These are phyloP conservation scores for Rousettus madagascariensis DNA, from an alignment of 2,797 vertebrate genomes.

Conservation along the genomic window DNA sequence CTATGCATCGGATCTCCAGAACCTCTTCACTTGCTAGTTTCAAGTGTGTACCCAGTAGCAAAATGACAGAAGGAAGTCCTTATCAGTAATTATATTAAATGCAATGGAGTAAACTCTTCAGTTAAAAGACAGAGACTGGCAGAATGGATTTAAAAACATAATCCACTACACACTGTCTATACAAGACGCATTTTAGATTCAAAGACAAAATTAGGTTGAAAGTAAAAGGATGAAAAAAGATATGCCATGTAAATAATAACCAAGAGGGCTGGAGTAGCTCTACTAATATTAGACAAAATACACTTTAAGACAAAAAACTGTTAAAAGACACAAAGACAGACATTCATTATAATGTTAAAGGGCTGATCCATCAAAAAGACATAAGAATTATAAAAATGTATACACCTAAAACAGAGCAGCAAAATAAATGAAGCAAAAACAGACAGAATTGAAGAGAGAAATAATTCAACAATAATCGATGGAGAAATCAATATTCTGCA, in stretches of 20 bases:
- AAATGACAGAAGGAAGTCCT: not conserved
- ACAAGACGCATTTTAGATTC: not conserved
- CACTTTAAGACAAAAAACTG: not conserved
- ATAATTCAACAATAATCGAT: not conserved
- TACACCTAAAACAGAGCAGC: not conserved
- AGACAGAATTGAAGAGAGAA: not conserved
- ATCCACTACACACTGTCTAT: not conserved
- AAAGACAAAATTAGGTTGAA: not conserved
- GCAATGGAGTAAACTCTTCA: not conserved
- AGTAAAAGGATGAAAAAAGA: not conserved
- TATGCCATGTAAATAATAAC: not conserved
- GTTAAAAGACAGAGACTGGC: not conserved
- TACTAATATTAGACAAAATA: not conserved
- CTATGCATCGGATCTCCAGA: not conserved
- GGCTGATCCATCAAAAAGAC: not conserved
- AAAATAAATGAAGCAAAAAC: not conserved
- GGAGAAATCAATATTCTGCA: not conserved
- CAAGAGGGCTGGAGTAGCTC: not conserved
- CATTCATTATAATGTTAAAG: not conserved
- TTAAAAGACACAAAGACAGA: not conserved
- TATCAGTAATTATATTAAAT: not conserved
- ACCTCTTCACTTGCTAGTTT: not conserved
- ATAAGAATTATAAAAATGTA: not conserved
- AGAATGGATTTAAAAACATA: not conserved
- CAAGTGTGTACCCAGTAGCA: not conserved